Base-by-base conservation (phyloP, 2,888 invertebrate genomes). In the Ichneumon xanthorius region DNA sequence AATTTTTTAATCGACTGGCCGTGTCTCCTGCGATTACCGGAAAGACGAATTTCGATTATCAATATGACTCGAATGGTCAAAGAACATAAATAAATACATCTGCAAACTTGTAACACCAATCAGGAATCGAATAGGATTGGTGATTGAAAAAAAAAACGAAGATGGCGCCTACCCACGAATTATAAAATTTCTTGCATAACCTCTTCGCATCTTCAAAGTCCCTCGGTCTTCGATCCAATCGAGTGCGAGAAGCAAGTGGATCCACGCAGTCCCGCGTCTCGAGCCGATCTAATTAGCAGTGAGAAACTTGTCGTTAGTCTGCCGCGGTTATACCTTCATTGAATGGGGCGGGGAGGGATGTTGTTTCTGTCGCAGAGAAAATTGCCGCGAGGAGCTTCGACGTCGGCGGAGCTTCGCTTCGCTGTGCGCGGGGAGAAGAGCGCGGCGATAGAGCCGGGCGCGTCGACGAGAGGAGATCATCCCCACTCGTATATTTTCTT, bases 341-440 rank as follows among this genome's bases (percentile, higher is more conserved):
- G 30, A 30, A 30, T 30, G 33, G 63, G 30, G 33, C 30, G 63
- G 63, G 30, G n/a, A 33, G 9, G 6, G 53, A 48, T 48, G 53
- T 33, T 63, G 58, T 16, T 16, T 30, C 16, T 63, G 26, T 63
- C 33, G 14, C 33, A 1, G 63, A 30, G 63, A 63, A 63, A 71
- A 61, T 30, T 26, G 63, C 63, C 33, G 63, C 5, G 63, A 63
- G 63, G 30, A 33, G 45, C 30, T 53, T 67, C 73, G 58, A 58
- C 14, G 14, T 58, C 58, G 58, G 22, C 58, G 16, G 16, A 58
- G 22, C 11, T 14, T 14, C 63, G 26, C 33, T 33, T 16, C 30
- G 30, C 63, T 63, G 63, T 63, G 63, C 30, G 67, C 22, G 65
- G 67, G 67, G 73, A 45, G 73, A 45, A 73, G 80, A 80, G 73